Conservation (phyloP, 2,888 invertebrate species). For the Cynaeus angustus region DNA sequence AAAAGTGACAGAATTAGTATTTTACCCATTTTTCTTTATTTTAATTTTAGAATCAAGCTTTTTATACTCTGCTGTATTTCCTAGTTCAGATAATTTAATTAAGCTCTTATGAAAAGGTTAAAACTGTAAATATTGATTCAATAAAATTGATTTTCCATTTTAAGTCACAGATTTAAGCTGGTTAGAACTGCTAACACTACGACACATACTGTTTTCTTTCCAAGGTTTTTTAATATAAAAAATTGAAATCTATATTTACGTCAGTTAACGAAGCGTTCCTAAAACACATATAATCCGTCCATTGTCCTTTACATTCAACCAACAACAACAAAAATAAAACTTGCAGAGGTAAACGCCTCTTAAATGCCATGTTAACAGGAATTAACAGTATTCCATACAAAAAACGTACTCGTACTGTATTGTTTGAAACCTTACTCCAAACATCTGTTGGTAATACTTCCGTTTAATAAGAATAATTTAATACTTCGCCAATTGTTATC, state of each 20-base stretch:
- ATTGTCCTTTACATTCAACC: slow-evolving; percentile 8
- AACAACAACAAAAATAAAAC: slow-evolving; percentile 8
- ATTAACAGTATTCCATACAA: slow-evolving; percentile 6
- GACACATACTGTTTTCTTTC: not conserved
- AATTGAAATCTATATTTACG: not conserved
- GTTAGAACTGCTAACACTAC: too few species aligned
- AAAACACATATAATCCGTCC: slow-evolving; percentile 8
- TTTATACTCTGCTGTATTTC: too few species aligned
- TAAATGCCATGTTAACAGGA: slow-evolving; percentile 12
- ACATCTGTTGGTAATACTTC: not conserved
- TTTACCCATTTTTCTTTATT: too few species aligned
- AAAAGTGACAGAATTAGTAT: too few species aligned
- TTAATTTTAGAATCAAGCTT: too few species aligned
- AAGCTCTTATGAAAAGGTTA: too few species aligned
- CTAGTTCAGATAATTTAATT: too few species aligned
- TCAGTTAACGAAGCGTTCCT: not conserved
- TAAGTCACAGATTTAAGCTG: too few species aligned
- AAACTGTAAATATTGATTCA: too few species aligned
- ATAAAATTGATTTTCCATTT: too few species aligned
- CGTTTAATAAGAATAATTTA: not conserved
- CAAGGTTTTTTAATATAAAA: not conserved
- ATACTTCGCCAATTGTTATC: too few species aligned
- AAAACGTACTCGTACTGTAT: slow-evolving; percentile 4
- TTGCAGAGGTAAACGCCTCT: slow-evolving; percentile 10
- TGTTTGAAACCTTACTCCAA: not conserved